Conservation (phyloP, 2,113 vertebrate species). For the Saccopteryx bilineata region DNA sequence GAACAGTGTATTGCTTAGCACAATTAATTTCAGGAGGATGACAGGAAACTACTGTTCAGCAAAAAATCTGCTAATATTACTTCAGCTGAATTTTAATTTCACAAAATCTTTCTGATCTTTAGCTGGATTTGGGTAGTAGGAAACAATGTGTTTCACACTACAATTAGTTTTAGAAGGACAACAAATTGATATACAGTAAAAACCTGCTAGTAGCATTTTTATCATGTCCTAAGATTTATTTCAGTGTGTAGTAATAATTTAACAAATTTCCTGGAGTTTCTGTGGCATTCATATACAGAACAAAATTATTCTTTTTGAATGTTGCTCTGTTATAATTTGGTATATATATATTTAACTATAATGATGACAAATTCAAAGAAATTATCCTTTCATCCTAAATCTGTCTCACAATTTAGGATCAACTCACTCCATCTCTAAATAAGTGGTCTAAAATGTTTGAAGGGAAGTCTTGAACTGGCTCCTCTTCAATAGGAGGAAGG, state of each 20-base stretch:
- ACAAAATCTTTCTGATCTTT: not conserved
- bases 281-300: not conserved
- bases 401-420: not conserved
- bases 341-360: conserved; percentile 7
- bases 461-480: not conserved
- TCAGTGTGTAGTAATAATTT: conserved; percentile 33
- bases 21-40: conserved; percentile 3
- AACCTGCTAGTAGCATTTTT: not conserved
- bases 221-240: not conserved
- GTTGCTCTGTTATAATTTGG: not conserved
- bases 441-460: not conserved
- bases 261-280: not conserved
- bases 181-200: not conserved
- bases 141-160: not conserved
- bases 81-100: conserved; percentile 38
- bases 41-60: conserved; percentile 24
- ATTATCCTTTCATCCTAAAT: conserved; percentile 29
- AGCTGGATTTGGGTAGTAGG: not conserved
- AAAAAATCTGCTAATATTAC: not conserved
- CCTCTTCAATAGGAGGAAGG: not conserved
- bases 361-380: conserved; percentile 11
- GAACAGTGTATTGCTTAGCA: not conserved
- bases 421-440: not conserved
- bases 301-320: conserved; percentile 10
- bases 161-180: not conserved